phyloP scores from a whole-genome alignment of 2,888 invertebrate genomes.

The Dyspetes luteomarginatus region DNA sequence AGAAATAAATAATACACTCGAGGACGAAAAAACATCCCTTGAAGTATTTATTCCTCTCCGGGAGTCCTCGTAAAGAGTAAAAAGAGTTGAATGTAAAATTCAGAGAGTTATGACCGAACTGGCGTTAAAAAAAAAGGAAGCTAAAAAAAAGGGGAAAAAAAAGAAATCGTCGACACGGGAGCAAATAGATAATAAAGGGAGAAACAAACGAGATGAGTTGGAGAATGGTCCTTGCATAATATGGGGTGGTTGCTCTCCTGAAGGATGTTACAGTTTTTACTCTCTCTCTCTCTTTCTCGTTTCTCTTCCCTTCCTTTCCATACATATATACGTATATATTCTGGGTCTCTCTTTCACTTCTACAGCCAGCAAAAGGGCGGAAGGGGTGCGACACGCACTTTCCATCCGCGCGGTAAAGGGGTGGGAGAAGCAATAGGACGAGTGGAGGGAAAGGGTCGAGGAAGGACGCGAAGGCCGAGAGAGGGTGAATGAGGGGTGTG shows the following conservation, averaged over 20 bases:
- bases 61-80: too few relatives aligned
- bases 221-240: slow-evolving; percentile 41
- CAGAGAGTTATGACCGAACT: not conserved
- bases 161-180: slow-evolving; percentile 20
- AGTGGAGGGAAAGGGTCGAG: slow-evolving; percentile 61
- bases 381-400: slow-evolving; percentile 49
- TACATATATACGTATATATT: not conserved
- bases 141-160: not conserved
- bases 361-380: slow-evolving; percentile 42
- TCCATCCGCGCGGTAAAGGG: slow-evolving; percentile 48
- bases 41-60: too few relatives aligned
- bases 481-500: slow-evolving; percentile 70
- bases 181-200: slow-evolving; percentile 17
- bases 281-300: not conserved
- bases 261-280: slow-evolving; percentile 51
- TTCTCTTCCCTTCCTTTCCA: slow-evolving; percentile 1
- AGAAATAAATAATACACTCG: too few relatives aligned
- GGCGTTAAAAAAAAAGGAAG: not conserved
- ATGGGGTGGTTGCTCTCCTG: slow-evolving; percentile 19
- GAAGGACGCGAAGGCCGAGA: slow-evolving; percentile 66
- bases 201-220: slow-evolving; percentile 33
- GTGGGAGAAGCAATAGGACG: slow-evolving; percentile 20
- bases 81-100: slow-evolving; percentile 10
- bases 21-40: too few relatives aligned
- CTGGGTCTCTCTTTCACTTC: not conserved